Percentiles rank a stretch among this genome's conserved stretches.
Evolutionary conservation across 2,888 invertebrate genomes (phyloP).

Genomic region (Panopea generosa): DNA sequence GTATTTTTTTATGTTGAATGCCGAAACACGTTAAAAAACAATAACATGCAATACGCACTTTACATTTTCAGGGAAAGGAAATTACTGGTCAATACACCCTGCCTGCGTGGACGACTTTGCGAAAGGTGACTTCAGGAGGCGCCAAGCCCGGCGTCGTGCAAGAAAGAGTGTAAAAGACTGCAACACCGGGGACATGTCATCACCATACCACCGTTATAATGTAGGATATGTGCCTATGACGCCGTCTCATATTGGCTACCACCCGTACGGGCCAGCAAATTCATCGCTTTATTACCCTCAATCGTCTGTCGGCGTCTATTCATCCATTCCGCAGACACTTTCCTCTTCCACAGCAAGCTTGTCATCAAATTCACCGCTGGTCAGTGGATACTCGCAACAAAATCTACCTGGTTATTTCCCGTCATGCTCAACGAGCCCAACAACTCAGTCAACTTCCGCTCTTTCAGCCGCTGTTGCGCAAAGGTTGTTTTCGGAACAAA

Average conservation of each 20-base stretch:
- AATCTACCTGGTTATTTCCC: too few relatives aligned
- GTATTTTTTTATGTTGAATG: too few relatives aligned
- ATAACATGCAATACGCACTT: too few relatives aligned
- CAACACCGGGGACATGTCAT: background rate
- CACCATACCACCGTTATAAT: constrained; percentile 45
- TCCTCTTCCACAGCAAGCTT: background rate
- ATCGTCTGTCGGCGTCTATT: constrained; percentile 3
- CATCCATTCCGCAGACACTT: background rate
- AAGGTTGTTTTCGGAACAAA: constrained; percentile 38
- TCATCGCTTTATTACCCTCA: constrained; percentile 35
- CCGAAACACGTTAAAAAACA: too few relatives aligned
- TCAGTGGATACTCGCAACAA: too few relatives aligned
- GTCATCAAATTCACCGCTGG: background rate
- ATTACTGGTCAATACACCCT: constrained; percentile 99
- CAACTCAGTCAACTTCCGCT: constrained; percentile 1
- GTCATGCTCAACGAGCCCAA: too few relatives aligned
- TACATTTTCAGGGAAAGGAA: constrained; percentile 89
- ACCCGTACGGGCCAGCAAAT: constrained; percentile 44
- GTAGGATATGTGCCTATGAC: constrained; percentile 75
- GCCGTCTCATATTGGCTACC: constrained; percentile 64
- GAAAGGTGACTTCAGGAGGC: constrained; percentile 96
- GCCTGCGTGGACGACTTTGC: constrained; percentile 98
- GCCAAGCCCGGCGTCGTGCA: constrained; percentile 97
- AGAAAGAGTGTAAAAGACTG: constrained; percentile 65
- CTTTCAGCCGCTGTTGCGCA: constrained; percentile 28